Base-by-base conservation (phyloP, 2,888 invertebrate species). In the Apamea monoglypha region DNA sequence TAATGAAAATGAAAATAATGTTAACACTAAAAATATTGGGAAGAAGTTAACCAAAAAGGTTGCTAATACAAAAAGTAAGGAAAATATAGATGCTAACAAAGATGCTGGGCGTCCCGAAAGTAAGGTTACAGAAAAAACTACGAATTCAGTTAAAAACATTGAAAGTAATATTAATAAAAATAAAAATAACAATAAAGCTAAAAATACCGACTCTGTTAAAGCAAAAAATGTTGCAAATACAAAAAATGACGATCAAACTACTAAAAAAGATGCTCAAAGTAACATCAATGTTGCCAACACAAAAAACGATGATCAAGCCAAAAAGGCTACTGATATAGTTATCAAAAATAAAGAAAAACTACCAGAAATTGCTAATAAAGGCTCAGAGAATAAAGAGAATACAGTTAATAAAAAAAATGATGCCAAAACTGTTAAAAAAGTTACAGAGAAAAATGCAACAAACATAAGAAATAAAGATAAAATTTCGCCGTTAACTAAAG, bases 381-480 rank as follows among this genome's bases (percentile, higher is more conserved):
- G 1, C 16, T 29, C 61, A 4, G 6, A 68, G 2, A 71, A 74
- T 25, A 76, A 71, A 29, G 70, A 63, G 1, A 78, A 50, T 66
- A 32, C 12, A 63, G 67, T 36, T 2, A 69, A 71, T 14, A n/a
- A 21, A 1, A 82, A 68, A 80, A 79, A 29, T 4, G 16, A 16
- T 7, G 32, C 44, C 0, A 44, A 78, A 32, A 77, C 21, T 14
- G 72, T 78, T 1, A 79, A 81, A 71, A 84, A 68, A 53, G 53
- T 76, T 4, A 81, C 69, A 1, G 83, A 83, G 21, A 87, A 81
- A 64, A 83, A 86, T 63, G 69, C 80, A 0, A 79, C 36, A 5
- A 81, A 69, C 12, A 29, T 53, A 1, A 85, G 36, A 74, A 78
- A 59, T 68, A 88, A 79, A 66, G 82, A 84, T 7, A 87, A 76